These are phyloP conservation scores for Fukomys damarensis DNA, from an alignment of 2,113 vertebrate genomes.

Conservation along the genomic window DNA sequence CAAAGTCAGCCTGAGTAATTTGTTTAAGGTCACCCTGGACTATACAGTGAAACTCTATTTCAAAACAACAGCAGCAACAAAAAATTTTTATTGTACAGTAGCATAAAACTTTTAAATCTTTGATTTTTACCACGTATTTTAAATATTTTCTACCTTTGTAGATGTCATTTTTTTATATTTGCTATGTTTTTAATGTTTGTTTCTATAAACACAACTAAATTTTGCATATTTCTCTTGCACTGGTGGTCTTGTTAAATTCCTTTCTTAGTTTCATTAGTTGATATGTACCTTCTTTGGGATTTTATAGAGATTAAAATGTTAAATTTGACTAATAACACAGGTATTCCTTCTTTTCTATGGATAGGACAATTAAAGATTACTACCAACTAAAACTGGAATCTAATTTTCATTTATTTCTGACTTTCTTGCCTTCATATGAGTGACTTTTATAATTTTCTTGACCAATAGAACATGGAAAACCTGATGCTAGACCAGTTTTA, in stretches of 20 bases:
- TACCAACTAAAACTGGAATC: not conserved
- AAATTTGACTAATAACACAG: not conserved
- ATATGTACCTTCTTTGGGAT: not conserved
- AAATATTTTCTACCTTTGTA: not conserved
- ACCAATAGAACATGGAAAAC: not conserved
- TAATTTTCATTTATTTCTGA: not conserved
- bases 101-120: not conserved
- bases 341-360: not conserved
- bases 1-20: not conserved
- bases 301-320: not conserved
- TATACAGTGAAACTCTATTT: not conserved
- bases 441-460: not conserved
- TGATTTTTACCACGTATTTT: not conserved
- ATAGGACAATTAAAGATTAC: not conserved
- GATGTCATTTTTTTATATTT: slow-evolving; percentile 39
- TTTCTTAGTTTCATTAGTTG: not conserved
- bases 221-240: not conserved
- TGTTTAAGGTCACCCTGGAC: not conserved
- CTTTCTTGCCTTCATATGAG: not conserved
- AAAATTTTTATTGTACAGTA: not conserved
- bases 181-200: not conserved
- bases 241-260: not conserved
- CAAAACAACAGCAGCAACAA: not conserved
- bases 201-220: not conserved
- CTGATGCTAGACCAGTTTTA: not conserved